Evolutionary conservation across 1,140 invertebrate species (phyloP), one percentile per base, ranked within the genome.

Genomic region (Heterodera carotae): DNA sequence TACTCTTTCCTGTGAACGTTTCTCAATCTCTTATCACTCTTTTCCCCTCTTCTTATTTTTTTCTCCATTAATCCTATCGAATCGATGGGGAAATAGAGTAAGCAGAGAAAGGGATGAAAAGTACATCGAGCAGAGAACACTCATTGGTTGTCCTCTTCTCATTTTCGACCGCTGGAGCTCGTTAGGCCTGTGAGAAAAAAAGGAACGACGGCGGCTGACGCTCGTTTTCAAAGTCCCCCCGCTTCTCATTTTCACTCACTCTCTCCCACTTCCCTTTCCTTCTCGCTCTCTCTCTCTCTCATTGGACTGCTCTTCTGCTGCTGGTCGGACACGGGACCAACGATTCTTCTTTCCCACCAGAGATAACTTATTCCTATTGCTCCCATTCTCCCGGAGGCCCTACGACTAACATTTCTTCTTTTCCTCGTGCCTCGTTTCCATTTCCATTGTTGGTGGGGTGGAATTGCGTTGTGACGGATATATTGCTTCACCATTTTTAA

Each of bases 311-410:
- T 56, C 22, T 56, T 56, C 22, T 18, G 12, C 22, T 56, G 15
- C n/a, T n/a, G 39, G 39, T 8, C 39, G 39, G 18, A 56, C 48
- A 56, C 48, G 48, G 48, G 48, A 22, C 48, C 48, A 56, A 56
- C 48, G 48, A 56, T 56, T 56, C 48, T 43, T 43, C 39, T 56
- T 56, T 56, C 48, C 48, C 48, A 56, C 48, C 48, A 56, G 22
- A 56, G 48, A 22, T 56, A 56, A 18, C 48, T 56, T 56, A 12
- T 3, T 56, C 48, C 4, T 22, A 56, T 56, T 56, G 48, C 48
- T 18, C 48, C 22, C 48, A 56, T 56, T 56, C 48, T 56, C 12
- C 48, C 48, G 48, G 12, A 22, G 12, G 48, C 12, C 48, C 22
- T 56, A 22, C 48, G 48, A 56, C 48, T 22, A 56, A 22, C 48